Percentiles rank a stretch among this genome's conserved stretches.
These are phyloP conservation scores for Geodia barretti DNA, from an alignment of 37 sponge, comb jelly and placozoan species.

Conservation along the genomic window DNA sequence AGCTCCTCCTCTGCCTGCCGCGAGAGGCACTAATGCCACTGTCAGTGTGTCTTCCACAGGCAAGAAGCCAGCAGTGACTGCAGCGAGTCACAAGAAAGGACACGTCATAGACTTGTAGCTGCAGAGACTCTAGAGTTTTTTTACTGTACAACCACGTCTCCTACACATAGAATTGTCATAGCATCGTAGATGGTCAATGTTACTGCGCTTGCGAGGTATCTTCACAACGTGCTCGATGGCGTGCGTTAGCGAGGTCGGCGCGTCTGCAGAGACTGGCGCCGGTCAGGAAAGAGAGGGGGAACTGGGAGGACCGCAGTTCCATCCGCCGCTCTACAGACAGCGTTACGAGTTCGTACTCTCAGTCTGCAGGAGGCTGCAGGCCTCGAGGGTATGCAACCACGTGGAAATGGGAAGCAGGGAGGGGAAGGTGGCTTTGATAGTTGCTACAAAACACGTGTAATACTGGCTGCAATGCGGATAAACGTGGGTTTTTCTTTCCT, in stretches of 20 bases:
- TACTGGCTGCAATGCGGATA: slow-evolving; percentile 4
- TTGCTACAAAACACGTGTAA: not conserved
- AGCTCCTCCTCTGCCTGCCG: too few species aligned
- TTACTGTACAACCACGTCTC: too few species aligned
- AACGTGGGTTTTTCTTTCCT: not conserved
- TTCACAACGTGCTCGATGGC: too few species aligned
- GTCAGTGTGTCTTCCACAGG: too few species aligned
- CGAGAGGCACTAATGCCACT: too few species aligned
- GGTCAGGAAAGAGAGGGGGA: slow-evolving; percentile 27
- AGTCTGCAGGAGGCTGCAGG: slow-evolving; percentile 20
- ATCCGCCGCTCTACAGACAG: slow-evolving; percentile 88
- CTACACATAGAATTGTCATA: too few species aligned
- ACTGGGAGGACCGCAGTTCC: slow-evolving; percentile 49
- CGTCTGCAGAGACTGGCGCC: too few species aligned
- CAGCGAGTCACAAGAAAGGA: not conserved
- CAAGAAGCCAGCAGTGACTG: too few species aligned
- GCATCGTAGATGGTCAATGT: too few species aligned
- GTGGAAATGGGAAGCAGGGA: not conserved
- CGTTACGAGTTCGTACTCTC: slow-evolving; percentile 73
- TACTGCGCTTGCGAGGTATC: too few species aligned
- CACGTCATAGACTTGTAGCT: not conserved
- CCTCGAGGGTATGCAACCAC: slow-evolving; percentile 51
- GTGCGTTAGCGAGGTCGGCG: too few species aligned
- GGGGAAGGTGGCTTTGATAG: not conserved
- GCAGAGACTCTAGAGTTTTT: too few species aligned